Base-by-base conservation (phyloP, 2,888 invertebrate genomes). In the Iphiclides podalirius region DNA sequence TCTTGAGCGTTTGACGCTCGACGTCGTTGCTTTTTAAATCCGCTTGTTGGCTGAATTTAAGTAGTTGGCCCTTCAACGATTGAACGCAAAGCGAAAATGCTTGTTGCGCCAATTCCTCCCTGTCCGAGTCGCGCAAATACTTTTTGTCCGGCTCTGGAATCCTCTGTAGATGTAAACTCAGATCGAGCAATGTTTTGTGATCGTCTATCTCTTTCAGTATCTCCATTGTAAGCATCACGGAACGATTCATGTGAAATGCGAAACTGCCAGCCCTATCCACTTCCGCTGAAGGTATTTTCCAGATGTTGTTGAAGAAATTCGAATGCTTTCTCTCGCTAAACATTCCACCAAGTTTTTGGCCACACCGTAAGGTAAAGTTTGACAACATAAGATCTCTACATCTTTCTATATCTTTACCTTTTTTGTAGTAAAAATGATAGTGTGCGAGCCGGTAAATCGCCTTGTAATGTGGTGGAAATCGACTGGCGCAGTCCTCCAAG, bases 391-490 rank as follows among this genome's bases (percentile, higher is more conserved):
- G 81, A 65, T 94, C 93, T 60, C 92, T 91, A 64, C 94, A 94
- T 68, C 93, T 92, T 47, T 90, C 90, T 16, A 93, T 89, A 67
- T 94, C 91, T 66, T 92, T 93, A 36, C 92, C 90, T 47, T 90
- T 89, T 67, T 92, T 93, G 41, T 92, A 93, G 62, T 93, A 92
- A 70, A 94, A 94, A 75, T 94, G 96, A 66, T 95, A 93, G 73
- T 96, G 93, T 1, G 96, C 94, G 42, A 98, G 83, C 58, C 97
- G 91, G 76, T 97, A 98, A 44, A 97, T 90, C 0, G 97, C 95
- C 82, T 98, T 98, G 75, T 97, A 98, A 79, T 98, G 97, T 62
- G 96, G 95, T 0, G 96, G 94, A 72, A 97, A 96, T 38, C 98
- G 90, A 39, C 92, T 90, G 4, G 96, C 91, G 67, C 98, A 98